Percentiles rank a stretch among this genome's conserved stretches.
phyloP scores from a whole-genome alignment of 2,113 vertebrate genomes.

The Leucopternis melanops region DNA sequence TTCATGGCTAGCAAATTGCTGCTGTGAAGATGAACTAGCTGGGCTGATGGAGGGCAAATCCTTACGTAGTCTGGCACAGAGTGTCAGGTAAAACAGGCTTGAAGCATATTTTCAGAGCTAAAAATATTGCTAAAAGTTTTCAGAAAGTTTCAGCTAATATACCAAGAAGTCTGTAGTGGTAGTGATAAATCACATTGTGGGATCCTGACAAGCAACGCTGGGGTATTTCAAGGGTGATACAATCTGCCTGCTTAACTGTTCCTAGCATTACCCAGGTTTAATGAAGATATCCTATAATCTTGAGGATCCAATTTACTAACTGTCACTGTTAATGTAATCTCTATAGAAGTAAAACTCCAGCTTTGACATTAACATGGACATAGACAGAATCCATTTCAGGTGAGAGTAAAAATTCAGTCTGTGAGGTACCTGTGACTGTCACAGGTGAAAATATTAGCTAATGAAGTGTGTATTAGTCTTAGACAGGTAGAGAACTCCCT shows the following conservation, averaged over 20 bases:
- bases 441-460: conserved; percentile 23
- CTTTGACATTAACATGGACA: not conserved
- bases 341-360: not conserved
- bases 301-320: not conserved
- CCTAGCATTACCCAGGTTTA: not conserved
- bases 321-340: not conserved
- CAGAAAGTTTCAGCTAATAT: not conserved
- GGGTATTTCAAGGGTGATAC: not conserved
- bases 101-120: fast-evolving
- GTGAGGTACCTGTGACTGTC: not conserved
- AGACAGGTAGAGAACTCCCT: conserved; percentile 32
- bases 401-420: not conserved
- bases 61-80: fast-evolving
- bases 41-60: no score
- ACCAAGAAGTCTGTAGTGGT: not conserved
- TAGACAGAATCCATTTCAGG: not conserved
- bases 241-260: not conserved
- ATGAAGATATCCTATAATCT: not conserved
- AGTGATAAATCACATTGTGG: not conserved
- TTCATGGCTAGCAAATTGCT: not conserved
- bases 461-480: conserved; percentile 5
- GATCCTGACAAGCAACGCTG: not conserved
- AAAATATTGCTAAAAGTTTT: not conserved
- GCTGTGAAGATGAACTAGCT: not conserved
- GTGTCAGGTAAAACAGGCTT: not conserved